Evolutionary conservation across 2,797 vertebrate genomes (phyloP).

Genomic region (Rhinatrema bivittatum): DNA sequence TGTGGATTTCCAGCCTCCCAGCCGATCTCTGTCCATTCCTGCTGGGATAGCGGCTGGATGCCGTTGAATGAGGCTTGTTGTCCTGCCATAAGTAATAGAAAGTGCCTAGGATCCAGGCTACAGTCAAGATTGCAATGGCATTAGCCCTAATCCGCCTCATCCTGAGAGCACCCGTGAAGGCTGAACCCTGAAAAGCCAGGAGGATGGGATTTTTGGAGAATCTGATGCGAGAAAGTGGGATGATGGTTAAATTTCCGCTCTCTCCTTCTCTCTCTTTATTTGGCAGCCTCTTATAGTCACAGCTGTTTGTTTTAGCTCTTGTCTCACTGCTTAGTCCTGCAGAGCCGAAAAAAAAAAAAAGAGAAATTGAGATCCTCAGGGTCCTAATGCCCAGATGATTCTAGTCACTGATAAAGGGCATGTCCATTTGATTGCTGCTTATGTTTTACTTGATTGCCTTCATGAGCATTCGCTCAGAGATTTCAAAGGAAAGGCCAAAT

Average conservation of each 20-base stretch:
- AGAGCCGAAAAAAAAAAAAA: conserved; percentile 33
- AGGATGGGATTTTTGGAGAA: neutral
- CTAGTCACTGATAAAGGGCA: too few relatives aligned
- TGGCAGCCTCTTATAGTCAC: too few relatives aligned
- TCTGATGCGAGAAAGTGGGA: conserved; percentile 1
- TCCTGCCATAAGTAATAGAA: conserved; percentile 99
- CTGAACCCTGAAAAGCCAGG: conserved; percentile 17
- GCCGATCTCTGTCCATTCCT: conserved; percentile 56
- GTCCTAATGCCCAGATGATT: conserved; percentile 59
- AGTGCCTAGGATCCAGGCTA: conserved; percentile 95
- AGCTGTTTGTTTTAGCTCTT: conserved; percentile 47
- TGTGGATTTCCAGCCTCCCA: conserved; percentile 71
- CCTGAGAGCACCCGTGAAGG: conserved; percentile 54
- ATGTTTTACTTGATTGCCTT: too few relatives aligned
- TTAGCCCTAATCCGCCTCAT: conserved; percentile 97
- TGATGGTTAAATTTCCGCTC: neutral
- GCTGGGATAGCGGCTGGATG: conserved; percentile 45
- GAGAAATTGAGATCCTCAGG: conserved; percentile 38
- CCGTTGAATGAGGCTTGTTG: conserved; percentile 77
- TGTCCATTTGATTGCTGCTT: too few relatives aligned
- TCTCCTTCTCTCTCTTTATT: neutral
- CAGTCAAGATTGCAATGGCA: conserved; percentile 94
- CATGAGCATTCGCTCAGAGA: too few relatives aligned
- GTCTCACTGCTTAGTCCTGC: conserved; percentile 40
- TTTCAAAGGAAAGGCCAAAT: too few relatives aligned